These are phyloP conservation scores for Onychostruthus taczanowskii DNA, from an alignment of 2,113 vertebrate genomes.

Conservation along the genomic window DNA sequence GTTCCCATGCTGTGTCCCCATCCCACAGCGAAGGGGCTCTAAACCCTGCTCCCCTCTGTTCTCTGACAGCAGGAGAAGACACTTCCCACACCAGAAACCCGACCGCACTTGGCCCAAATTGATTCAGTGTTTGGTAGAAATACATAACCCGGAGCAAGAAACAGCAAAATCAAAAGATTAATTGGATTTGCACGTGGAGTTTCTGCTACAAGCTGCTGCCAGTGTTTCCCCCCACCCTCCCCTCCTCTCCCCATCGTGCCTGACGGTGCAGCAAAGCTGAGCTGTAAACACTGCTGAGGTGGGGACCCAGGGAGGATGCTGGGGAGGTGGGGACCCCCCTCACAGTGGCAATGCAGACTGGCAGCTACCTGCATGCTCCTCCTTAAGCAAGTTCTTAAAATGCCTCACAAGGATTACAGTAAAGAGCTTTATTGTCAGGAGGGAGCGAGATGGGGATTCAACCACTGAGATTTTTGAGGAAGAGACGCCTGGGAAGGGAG, in stretches of 20 bases:
- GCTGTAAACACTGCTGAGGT: not conserved
- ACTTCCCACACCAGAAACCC: not conserved
- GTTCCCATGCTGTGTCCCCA: accelerated
- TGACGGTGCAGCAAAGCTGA: not conserved
- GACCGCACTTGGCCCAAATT: not conserved
- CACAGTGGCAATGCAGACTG: not conserved
- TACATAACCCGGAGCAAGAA: slow-evolving; percentile 49
- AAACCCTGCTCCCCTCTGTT: accelerated
- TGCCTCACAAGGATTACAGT: slow-evolving; percentile 24
- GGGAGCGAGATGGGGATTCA: not conserved
- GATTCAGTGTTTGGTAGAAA: slow-evolving; percentile 38
- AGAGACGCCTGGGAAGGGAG: not conserved
- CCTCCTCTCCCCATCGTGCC: not conserved
- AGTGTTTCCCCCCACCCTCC: not conserved
- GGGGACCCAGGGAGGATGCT: not conserved
- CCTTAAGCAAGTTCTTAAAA: not conserved
- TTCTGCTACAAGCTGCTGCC: not conserved
- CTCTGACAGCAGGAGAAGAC: not conserved
- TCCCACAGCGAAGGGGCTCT: accelerated
- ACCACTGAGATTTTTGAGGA: not conserved
- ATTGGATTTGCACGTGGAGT: slow-evolving; percentile 50
- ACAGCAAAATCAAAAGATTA: slow-evolving; percentile 45
- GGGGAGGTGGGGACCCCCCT: not conserved
- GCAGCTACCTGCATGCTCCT: not conserved
- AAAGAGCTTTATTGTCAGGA: slow-evolving; percentile 35